Conservation (phyloP, 2,888 invertebrate genomes). For the Mesochorus sp. region DNA sequence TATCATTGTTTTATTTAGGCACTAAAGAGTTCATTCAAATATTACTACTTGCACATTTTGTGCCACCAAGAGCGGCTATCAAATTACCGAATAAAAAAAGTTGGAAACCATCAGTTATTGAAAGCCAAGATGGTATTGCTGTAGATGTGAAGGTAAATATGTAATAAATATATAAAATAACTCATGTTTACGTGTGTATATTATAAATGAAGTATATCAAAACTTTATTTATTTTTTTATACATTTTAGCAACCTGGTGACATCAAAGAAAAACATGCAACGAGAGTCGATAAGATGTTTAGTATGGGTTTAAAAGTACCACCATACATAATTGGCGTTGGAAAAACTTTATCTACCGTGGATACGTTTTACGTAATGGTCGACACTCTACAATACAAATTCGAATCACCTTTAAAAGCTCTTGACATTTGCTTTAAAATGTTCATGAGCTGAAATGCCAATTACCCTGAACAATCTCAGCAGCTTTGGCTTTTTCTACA, state of each 20-base stretch:
- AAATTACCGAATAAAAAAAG: background rate
- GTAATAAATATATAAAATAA: too few species aligned
- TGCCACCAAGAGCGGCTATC: background rate
- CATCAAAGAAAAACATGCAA: background rate
- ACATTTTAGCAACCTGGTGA: too few species aligned
- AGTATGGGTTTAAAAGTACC: slow-evolving; percentile 28
- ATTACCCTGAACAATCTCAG: background rate
- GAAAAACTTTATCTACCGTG: slow-evolving; percentile 17
- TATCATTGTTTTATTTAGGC: slow-evolving; percentile 15
- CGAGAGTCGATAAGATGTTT: slow-evolving; percentile 14
- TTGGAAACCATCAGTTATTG: slow-evolving; percentile 9
- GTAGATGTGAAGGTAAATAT: slow-evolving; percentile 8
- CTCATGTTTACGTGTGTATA: too few species aligned
- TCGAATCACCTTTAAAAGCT: slow-evolving; percentile 38
- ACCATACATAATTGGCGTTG: slow-evolving; percentile 47
- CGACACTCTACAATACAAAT: slow-evolving; percentile 27
- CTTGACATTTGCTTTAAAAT: slow-evolving; percentile 40
- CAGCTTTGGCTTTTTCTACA: slow-evolving; percentile 19
- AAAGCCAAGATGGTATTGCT: slow-evolving; percentile 17
- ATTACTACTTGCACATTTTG: slow-evolving; percentile 1
- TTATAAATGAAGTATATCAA: too few species aligned
- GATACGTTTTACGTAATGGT: slow-evolving; percentile 29
- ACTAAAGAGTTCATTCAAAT: slow-evolving; percentile 24
- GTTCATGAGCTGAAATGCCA: slow-evolving; percentile 4
- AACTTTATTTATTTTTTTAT: too few species aligned